These are phyloP conservation scores for Eptatretus burgeri DNA, from an alignment of 2,113 vertebrate species.

Conservation along the genomic window DNA sequence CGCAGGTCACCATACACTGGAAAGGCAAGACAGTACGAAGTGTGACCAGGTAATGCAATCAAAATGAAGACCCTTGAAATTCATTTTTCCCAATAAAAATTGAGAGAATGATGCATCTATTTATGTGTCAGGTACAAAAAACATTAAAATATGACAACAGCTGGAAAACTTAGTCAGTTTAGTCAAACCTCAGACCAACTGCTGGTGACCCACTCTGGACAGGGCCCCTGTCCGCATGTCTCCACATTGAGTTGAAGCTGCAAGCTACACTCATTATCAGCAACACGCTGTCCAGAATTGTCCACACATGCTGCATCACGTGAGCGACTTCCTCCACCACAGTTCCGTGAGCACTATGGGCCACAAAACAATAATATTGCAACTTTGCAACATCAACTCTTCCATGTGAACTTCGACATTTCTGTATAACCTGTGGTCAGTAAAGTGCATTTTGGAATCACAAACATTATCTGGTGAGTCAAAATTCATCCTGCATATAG, in stretches of 20 bases:
- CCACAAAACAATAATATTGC: background rate
- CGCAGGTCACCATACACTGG: constrained; percentile 82
- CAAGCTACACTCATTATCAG: background rate
- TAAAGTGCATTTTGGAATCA: too few species aligned
- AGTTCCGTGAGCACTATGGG: constrained; percentile 68
- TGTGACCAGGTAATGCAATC: accelerated
- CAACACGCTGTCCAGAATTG: background rate
- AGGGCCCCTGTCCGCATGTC: background rate
- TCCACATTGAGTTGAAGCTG: background rate
- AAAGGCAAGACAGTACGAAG: background rate
- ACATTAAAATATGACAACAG: too few species aligned
- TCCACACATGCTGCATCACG: constrained; percentile 41
- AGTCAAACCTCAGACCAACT: background rate
- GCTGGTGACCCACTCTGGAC: background rate
- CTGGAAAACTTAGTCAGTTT: too few species aligned
- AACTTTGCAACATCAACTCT: background rate
- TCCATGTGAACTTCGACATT: too few species aligned
- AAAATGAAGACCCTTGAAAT: too few species aligned
- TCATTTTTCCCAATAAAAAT: too few species aligned
- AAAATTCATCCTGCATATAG: too few species aligned
- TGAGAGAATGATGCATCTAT: too few species aligned
- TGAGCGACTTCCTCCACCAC: constrained; percentile 39
- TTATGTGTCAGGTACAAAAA: too few species aligned
- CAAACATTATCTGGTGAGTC: too few species aligned
- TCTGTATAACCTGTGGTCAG: too few species aligned